Percentiles rank a stretch among this genome's conserved stretches.
Conservation (phyloP, 1,140 invertebrate genomes). For the Phenacoccus solenopsis region DNA sequence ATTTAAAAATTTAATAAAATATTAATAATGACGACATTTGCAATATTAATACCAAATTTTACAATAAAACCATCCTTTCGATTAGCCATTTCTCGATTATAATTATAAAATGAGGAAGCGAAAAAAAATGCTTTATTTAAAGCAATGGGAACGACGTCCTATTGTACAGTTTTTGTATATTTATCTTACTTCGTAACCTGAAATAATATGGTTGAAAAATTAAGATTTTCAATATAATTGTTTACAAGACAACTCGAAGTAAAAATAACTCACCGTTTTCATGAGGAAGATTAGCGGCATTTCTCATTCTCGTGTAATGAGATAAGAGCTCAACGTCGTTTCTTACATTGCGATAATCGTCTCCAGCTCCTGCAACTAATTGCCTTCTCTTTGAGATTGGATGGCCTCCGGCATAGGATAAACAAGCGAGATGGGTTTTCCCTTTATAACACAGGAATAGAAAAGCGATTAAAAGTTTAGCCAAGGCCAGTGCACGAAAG, state of each 20-base stretch:
- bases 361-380: conserved; percentile 26
- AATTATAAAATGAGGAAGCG: too few relatives aligned
- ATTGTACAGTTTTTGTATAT: neutral
- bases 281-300: neutral
- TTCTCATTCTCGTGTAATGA: neutral
- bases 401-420: conserved; percentile 62
- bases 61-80: too few relatives aligned
- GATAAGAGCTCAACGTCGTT: conserved; percentile 2
- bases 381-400: conserved; percentile 55
- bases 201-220: conserved; percentile 6
- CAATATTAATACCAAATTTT: too few relatives aligned
- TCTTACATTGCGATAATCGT: conserved; percentile 31
- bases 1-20: too few relatives aligned
- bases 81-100: too few relatives aligned
- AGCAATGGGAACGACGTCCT: too few relatives aligned
- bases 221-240: neutral
- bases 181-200: conserved; percentile 7
- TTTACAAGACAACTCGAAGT: neutral
- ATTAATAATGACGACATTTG: too few relatives aligned
- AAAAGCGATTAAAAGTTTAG: too few relatives aligned
- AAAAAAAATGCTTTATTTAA: too few relatives aligned
- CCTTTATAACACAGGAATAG: conserved; percentile 23
- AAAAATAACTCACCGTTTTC: neutral
- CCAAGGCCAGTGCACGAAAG: too few relatives aligned
- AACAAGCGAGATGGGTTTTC: conserved; percentile 55